Evolutionary conservation across 2,113 vertebrate species (phyloP), one percentile per base, ranked within the genome.

Genomic region (Albula goreensis): DNA sequence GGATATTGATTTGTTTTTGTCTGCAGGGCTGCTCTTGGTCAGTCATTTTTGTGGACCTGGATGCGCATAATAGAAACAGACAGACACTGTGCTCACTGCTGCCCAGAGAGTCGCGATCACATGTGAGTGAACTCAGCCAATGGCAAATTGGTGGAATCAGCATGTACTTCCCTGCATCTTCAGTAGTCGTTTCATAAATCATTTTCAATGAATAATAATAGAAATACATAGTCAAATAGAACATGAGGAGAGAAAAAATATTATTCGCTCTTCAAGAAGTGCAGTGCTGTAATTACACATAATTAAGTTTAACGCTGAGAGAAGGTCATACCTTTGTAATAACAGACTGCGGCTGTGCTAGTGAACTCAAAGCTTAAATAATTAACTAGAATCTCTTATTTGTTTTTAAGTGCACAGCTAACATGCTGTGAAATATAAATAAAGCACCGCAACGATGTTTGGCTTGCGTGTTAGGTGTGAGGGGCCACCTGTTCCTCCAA

Each of bases 1-100:
- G 60, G 22, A 7, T 66, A 66, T 66, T 66, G 19, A 3, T 22
- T 66, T 66, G n/a, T 50, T 70, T 70, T 51, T 81, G 15, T 88
- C 92, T 89, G 5, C 93, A 99, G 98, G 98, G 98, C 87, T 99
- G 98, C 90, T 99, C 98, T 0, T 99, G 98, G 98, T 99, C 98
- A 12, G 98, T 99, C 88, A 99, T 99, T 93, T 99, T 99, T 92
- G 98, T 99, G 95, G 98, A 99, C 93, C 96, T 99, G 11, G 98
- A 99, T 84, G 98, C 98, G 88, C 98, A 99, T 91, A 99, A 99
- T 93, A 95, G 98, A 84, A 99, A 99, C 93, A 94, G 98, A 50
- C 98, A 99, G 90, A 99, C 98, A 0, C 92, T 99, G 80, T 97
- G 95, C 86, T 99, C 98, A 0, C 88, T 99, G 82, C 95, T 99